Percentiles rank a stretch among this genome's conserved stretches.
Conservation (phyloP, 1,140 invertebrate species). For the Papilio polyxenes region DNA sequence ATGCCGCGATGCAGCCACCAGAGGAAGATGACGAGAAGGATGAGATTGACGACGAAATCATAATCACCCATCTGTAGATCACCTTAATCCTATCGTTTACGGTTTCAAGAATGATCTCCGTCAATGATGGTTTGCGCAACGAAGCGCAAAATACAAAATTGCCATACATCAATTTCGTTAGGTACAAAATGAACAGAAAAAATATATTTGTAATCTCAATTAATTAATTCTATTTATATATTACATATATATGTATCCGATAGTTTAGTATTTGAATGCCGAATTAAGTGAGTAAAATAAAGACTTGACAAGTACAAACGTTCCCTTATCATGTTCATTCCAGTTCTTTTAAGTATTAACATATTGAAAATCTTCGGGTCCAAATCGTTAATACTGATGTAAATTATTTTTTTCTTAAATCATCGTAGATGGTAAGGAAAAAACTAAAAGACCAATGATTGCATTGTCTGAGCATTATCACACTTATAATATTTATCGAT, state of each 20-base stretch:
- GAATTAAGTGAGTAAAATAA: constrained; percentile 44
- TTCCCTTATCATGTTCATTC: constrained; percentile 1
- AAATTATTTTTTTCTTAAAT: constrained; percentile 11
- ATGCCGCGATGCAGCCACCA: constrained; percentile 75
- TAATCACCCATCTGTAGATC: constrained; percentile 89
- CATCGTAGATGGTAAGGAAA: not conserved
- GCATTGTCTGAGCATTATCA: not conserved
- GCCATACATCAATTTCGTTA: constrained; percentile 62
- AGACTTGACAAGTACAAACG: constrained; percentile 61
- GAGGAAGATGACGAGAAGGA: constrained; percentile 92
- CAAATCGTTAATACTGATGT: not conserved
- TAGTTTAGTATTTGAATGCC: constrained; percentile 47
- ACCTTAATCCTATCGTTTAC: not conserved
- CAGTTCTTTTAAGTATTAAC: not conserved
- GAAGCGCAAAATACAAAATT: constrained; percentile 44
- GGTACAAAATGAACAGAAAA: constrained; percentile 60
- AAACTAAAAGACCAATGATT: not conserved
- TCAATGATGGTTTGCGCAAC: constrained; percentile 9
- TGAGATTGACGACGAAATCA: constrained; percentile 92
- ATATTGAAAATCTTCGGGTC: constrained; percentile 1
- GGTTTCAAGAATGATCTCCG: constrained; percentile 10
- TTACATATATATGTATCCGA: constrained; percentile 64
- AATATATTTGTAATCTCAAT: constrained; percentile 58
- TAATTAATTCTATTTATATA: constrained; percentile 64
- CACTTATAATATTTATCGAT: not conserved